Percentiles rank a stretch among this genome's conserved stretches.
Evolutionary conservation across 2,888 invertebrate genomes (phyloP).

Genomic region (Trileptium ribeirensis): DNA sequence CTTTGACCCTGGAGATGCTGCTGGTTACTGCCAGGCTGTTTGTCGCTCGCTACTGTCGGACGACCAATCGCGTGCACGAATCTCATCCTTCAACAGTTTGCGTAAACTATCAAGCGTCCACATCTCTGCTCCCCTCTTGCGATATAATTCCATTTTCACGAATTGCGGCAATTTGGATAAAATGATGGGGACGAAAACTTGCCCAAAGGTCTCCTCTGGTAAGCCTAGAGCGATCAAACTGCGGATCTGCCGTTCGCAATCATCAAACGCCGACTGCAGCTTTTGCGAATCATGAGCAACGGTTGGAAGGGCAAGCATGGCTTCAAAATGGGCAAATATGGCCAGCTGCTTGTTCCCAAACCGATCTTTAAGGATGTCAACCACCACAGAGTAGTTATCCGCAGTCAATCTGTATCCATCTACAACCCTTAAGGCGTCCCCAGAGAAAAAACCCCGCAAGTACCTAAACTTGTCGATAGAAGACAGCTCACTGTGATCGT

Average conservation of each 20-base stretch:
- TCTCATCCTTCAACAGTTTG: not conserved
- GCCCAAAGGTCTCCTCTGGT: not conserved
- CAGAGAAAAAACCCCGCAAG: not conserved
- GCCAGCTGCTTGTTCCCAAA: not conserved
- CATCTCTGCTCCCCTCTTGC: not conserved
- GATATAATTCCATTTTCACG: not conserved
- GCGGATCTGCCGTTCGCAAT: not conserved
- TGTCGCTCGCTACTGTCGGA: not conserved
- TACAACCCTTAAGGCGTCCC: not conserved
- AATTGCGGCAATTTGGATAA: not conserved
- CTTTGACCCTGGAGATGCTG: not conserved
- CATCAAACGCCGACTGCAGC: not conserved
- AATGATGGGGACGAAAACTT: not conserved
- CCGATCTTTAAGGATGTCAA: not conserved
- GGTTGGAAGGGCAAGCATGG: not conserved
- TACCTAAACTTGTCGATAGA: not conserved
- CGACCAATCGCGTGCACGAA: not conserved
- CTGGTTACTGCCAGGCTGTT: too few species aligned
- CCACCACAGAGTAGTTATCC: not conserved
- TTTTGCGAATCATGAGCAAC: not conserved
- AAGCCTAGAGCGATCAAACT: not conserved
- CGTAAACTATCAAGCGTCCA: not conserved
- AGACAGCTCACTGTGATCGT: not conserved
- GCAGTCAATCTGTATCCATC: not conserved
- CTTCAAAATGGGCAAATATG: not conserved